These are phyloP conservation scores for Hypselothyrea guttata DNA, from an alignment of 2,888 invertebrate species.

Conservation along the genomic window DNA sequence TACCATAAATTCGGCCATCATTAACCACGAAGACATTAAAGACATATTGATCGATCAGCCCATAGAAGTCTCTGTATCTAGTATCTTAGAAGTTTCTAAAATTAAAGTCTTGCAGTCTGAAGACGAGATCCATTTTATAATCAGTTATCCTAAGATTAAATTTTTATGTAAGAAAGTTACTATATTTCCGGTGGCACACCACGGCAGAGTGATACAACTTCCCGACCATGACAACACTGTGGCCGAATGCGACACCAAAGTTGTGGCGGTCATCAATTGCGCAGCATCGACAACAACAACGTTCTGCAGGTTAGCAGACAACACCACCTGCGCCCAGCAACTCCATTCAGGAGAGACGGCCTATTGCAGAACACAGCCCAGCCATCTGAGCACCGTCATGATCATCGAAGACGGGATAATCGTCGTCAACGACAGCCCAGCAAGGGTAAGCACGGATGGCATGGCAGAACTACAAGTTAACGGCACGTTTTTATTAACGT, in stretches of 20 bases:
- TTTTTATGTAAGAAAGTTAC: too few species aligned
- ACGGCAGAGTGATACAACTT: background rate
- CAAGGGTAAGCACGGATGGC: too few species aligned
- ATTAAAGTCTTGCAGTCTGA: constrained; percentile 5
- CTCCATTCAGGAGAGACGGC: too few species aligned
- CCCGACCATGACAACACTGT: background rate
- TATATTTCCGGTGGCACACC: background rate
- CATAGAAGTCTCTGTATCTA: background rate
- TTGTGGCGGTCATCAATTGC: background rate
- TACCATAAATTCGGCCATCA: background rate
- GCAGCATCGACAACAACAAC: background rate
- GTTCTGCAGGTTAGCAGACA: background rate
- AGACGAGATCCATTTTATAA: background rate
- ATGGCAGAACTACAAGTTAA: too few species aligned
- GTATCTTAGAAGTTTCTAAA: background rate
- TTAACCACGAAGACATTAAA: background rate
- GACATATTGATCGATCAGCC: background rate
- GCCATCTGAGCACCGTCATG: too few species aligned
- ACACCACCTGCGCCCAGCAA: background rate
- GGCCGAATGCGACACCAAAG: background rate
- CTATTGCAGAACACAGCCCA: too few species aligned
- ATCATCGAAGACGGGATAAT: too few species aligned
- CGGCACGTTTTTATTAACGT: too few species aligned
- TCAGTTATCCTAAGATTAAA: constrained; percentile 8
- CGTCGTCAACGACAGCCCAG: too few species aligned